Conservation (phyloP, 1,140 invertebrate genomes). For the Vanessa tameamea region DNA sequence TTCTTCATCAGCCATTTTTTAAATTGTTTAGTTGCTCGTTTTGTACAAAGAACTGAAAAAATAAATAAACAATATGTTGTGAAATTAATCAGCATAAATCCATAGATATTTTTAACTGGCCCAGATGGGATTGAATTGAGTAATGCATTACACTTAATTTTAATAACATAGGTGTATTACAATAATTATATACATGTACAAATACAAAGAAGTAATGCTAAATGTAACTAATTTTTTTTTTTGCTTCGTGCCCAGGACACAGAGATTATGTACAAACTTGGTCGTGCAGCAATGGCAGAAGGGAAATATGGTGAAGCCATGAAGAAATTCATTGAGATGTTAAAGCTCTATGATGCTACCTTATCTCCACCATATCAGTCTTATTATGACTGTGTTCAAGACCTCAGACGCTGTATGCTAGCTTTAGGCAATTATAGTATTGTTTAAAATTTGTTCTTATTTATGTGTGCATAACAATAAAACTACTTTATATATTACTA, state of each 20-base stretch:
- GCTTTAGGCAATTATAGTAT: conserved; percentile 83
- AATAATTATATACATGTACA: too few relatives aligned
- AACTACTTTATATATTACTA: neutral
- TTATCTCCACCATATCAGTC: conserved; percentile 89
- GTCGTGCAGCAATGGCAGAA: conserved; percentile 83
- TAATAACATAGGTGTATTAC: too few relatives aligned
- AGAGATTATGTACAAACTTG: conserved; percentile 85
- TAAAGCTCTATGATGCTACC: conserved; percentile 86
- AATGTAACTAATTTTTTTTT: neutral
- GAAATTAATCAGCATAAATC: too few relatives aligned
- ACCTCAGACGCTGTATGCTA: conserved; percentile 87
- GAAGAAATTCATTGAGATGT: conserved; percentile 85
- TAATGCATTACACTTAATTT: too few relatives aligned
- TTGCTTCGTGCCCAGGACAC: conserved; percentile 82
- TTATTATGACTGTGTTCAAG: conserved; percentile 91
- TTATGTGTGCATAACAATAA: conserved; percentile 13
- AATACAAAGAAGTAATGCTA: too few relatives aligned
- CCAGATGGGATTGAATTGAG: too few relatives aligned
- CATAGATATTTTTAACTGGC: too few relatives aligned
- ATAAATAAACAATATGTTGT: neutral
- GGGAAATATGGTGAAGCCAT: conserved; percentile 85
- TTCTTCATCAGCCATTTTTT: conserved; percentile 68
- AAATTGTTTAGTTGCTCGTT: neutral
- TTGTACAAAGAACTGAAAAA: conserved; percentile 9
- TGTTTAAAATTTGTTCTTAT: conserved; percentile 44